Base-by-base conservation (phyloP, 2,113 vertebrate species). In the Syngnathus scovelli region DNA sequence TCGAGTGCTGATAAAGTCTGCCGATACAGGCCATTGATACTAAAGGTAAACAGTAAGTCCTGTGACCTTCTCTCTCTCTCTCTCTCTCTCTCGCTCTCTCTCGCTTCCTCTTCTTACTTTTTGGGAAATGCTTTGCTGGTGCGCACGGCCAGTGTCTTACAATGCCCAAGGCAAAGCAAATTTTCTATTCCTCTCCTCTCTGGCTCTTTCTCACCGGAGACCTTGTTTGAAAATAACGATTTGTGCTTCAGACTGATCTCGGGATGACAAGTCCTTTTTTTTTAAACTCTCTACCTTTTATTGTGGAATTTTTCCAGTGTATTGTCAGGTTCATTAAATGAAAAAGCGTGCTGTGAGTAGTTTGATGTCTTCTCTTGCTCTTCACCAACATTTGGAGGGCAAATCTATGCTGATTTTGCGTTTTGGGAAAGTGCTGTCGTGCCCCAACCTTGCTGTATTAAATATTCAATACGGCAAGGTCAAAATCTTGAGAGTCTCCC, bases 41-140 rank as follows among this genome's bases (percentile, higher is more conserved):
- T 33, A 33, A 33, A 33, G 27, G 27, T 3, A 33, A 33, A 33
- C 27, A 33, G 27, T 33, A 33, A 33, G 27, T 33, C 27, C 27
- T 33, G 27, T 33, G 27, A 2, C 1, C 27, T 27, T 15, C 68
- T 61, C 69, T 74, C 62, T 66, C 68, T 76, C 78, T 77, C 70
- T 76, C 48, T 79, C 1, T 27, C 27, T 27, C n/a, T 13, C 68
- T 33, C 33, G 0, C n/a, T 12, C 68, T 61, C 69, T 74, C 64
- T 66, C 70, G 74, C 78, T 77, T 68, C 76, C 48, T 79, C 27
- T 56, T 78, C 55, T 80, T 67, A 62, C 46, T 80, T 79, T 79
- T 84, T 83, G 81, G 58, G 67, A 80, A 80, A 80, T 77, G 75
- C 75, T 78, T 80, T 81, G 74, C 77, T 78, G 64, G 69, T 74